These are phyloP conservation scores for Cheumatopsyche charites DNA, from an alignment of 1,140 invertebrate species.

Conservation along the genomic window DNA sequence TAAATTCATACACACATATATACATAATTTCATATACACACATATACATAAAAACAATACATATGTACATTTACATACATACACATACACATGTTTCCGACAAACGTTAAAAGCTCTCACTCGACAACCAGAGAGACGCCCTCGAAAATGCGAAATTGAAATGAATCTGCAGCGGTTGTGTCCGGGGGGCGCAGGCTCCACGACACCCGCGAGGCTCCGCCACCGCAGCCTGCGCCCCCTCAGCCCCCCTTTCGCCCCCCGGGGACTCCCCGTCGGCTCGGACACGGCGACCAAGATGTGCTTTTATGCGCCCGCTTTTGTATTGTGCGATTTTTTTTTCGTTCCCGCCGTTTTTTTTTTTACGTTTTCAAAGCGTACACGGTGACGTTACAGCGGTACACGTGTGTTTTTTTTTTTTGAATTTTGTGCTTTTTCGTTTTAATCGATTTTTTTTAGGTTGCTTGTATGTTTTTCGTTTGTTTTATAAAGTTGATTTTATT, in stretches of 20 bases:
- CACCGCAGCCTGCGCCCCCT: conserved; percentile 14
- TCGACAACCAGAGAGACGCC: background rate
- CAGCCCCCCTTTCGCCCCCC: background rate
- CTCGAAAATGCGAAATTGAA: conserved; percentile 27
- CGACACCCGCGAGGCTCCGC: conserved; percentile 19
- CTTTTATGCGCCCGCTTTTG: too few species aligned
- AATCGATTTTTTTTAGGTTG: background rate
- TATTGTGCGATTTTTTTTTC: too few species aligned
- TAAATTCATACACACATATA: too few species aligned
- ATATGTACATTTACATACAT: too few species aligned
- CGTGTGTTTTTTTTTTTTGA: background rate
- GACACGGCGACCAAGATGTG: background rate
- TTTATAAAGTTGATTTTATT: too few species aligned
- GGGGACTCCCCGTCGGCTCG: background rate
- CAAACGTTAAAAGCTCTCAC: too few species aligned
- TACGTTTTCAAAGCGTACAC: too few species aligned
- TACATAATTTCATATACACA: too few species aligned
- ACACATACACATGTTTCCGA: too few species aligned
- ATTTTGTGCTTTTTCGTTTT: background rate
- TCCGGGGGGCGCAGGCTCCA: background rate
- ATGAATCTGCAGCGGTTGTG: conserved; percentile 20
- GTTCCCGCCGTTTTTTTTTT: too few species aligned
- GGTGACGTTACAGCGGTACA: background rate
- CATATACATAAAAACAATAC: too few species aligned
- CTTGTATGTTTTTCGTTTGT: background rate